Percentiles rank a stretch among this genome's conserved stretches.
Evolutionary conservation across 2,113 vertebrate genomes (phyloP).

Genomic region (Ceyx cyanopectus): DNA sequence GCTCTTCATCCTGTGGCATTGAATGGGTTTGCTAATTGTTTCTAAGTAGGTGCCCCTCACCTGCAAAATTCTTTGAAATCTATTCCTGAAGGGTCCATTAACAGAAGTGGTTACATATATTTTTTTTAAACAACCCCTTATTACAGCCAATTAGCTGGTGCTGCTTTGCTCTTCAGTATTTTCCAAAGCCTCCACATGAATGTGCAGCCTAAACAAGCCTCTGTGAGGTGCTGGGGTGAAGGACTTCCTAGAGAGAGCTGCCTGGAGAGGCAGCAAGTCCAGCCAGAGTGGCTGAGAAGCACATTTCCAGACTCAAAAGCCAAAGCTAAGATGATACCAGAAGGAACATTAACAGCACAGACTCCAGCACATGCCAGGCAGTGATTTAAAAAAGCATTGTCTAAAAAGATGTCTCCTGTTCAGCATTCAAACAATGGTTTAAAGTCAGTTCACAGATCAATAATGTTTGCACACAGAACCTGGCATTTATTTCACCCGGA

Average conservation of each 20-base stretch:
- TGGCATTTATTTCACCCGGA: conserved; percentile 45
- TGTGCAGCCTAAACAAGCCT: rapidly evolving
- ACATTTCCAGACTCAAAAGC: background rate
- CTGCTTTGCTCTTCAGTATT: background rate
- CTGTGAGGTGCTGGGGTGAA: background rate
- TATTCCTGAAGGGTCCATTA: background rate
- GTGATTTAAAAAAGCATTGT: background rate
- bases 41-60: background rate
- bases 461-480: background rate
- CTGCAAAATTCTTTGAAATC: background rate
- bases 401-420: conserved; percentile 10
- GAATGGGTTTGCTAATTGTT: background rate
- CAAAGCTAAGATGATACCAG: background rate
- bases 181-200: background rate
- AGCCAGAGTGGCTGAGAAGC: background rate
- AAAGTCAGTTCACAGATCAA: conserved; percentile 34
- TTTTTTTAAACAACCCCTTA: too few species aligned
- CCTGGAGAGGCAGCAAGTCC: rapidly evolving
- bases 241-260: background rate
- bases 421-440: conserved; percentile 18
- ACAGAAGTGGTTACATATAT: background rate
- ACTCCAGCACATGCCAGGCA: background rate
- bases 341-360: background rate
- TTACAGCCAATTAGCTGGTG: background rate
- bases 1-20: background rate